Conservation (phyloP, 1,140 invertebrate genomes). For the Gryon sp. region DNA sequence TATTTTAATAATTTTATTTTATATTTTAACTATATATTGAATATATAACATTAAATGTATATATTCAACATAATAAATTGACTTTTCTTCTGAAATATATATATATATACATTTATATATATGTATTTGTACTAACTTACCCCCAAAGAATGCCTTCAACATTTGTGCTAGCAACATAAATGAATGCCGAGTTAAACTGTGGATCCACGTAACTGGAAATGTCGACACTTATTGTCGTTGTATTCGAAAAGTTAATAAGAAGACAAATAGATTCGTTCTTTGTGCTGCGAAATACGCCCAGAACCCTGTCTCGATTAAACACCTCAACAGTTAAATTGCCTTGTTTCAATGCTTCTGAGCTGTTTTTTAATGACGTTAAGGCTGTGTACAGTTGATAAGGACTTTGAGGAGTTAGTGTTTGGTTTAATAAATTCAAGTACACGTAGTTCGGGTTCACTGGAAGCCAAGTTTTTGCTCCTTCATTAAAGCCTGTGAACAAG, state of each 20-base stretch:
- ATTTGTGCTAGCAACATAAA: constrained; percentile 18
- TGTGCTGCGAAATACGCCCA: constrained; percentile 13
- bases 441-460: constrained; percentile 24
- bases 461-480: constrained; percentile 23
- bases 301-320: constrained; percentile 26
- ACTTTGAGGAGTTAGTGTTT: constrained; percentile 10
- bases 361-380: constrained; percentile 33
- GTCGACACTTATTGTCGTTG: constrained; percentile 1
- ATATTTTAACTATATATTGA: too few species aligned
- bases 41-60: too few species aligned
- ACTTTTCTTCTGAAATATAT: background rate
- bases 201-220: background rate
- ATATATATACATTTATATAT: background rate
- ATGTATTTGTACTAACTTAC: constrained; percentile 22
- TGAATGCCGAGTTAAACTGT: constrained; percentile 4
- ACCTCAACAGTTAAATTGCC: constrained; percentile 3
- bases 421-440: constrained; percentile 7
- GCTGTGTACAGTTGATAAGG: constrained; percentile 22
- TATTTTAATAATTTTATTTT: too few species aligned
- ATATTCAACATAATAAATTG: too few species aligned
- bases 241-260: constrained; percentile 41
- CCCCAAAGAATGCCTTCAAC: constrained; percentile 15
- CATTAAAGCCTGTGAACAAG: constrained; percentile 25
- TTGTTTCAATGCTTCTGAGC: constrained; percentile 19
- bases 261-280: constrained; percentile 23